Base-by-base conservation (phyloP, 2,888 invertebrate genomes). In the Apeira syringaria region DNA sequence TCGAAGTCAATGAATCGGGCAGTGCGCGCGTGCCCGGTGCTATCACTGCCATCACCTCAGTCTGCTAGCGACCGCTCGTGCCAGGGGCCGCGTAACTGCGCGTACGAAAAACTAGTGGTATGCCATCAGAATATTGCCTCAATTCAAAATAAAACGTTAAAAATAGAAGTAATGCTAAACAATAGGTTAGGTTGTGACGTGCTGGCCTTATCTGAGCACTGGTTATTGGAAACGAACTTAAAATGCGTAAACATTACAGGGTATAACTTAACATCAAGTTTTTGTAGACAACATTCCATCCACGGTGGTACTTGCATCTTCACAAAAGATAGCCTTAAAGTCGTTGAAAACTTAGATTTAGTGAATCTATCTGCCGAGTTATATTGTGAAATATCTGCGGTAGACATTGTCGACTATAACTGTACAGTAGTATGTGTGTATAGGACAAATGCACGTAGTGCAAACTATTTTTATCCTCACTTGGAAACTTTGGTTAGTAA, bases 401-500 rank as follows among this genome's bases (percentile, higher is more conserved):
- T 36, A 2, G 36, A 46, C 6, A n/a, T 47, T 7, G 1, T 47
- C 3, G 41, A 47, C 0, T 47, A 20, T 15, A 5, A 33, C 6
- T 5, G 24, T 5, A 33, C 29, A 1, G 26, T 46, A 15, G 3
- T 41, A 0, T 47, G 47, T 17, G 5, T 47, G 0, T 47, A 41
- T 26, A 32, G 46, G 8, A 41, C 46, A 0, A 41, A 47, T n/a
- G 10, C 12, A 12, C 9, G 42, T 5, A 25, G 15, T 2, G 9
- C 25, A 1, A 28, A 18, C 6, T 28, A 33, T 0, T 46, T 41
- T 11, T 5, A 40, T n/a, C 5, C 1, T 2, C 1, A 25, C 3
- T 30, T 47, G 7, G 36, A 47, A 5, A 6, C 8, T 30, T 13
- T 47, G 41, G 22, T 47, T 28, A 33, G 37, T 11, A 47, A 37